Base-by-base conservation (phyloP, 2,113 vertebrate species). In the Psilopogon haemacephalus region DNA sequence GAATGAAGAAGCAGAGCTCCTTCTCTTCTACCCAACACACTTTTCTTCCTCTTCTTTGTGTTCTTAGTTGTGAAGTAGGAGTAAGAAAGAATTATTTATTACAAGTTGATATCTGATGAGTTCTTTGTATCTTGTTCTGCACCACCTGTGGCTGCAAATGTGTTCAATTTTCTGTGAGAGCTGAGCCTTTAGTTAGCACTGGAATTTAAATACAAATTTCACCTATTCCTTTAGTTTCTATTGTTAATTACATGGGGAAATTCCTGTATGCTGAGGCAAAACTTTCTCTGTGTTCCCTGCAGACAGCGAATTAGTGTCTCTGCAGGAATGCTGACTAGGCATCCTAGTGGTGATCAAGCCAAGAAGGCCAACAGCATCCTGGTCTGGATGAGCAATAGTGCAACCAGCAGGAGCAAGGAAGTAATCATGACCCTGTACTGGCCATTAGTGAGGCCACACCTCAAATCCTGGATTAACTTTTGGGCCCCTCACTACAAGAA, bases 111-210 rank as follows among this genome's bases (percentile, higher is more conserved):
- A 44, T 37, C 15, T 92, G 42, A 35, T 71, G 18, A 17, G 4
- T 52, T 84, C 35, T 20, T 84, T 68, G 8, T 21, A 33, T 48
- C 9, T 64, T 86, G 67, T 68, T 86, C 74, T 68, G 48, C 74
- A 93, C 15, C 19, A 33, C 2, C n/a, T 28, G 13, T 23, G 12
- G 17, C 16, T 50, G 9, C 6, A 19, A 19, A 0, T 2, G 3
- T 28, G 12, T 11, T 5, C 3, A 19, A 33, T 48, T 9, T 18
- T 84, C 30, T 42, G 21, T 0, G 2, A 26, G 58, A 90, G 12
- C 8, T 9, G 46, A 18, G 16, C 0, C 2, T 37, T 82, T 40
- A 23, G 4, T 19, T 30, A 54, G 8, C 42, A 8, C 12, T 48
- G 13, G 7, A 24, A 11, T 40, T 80, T 73, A 42, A 67, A 30